Evolutionary conservation across 2,888 invertebrate species (phyloP), one percentile per base, ranked within the genome.

Genomic region (Pyrrhosoma nymphula): DNA sequence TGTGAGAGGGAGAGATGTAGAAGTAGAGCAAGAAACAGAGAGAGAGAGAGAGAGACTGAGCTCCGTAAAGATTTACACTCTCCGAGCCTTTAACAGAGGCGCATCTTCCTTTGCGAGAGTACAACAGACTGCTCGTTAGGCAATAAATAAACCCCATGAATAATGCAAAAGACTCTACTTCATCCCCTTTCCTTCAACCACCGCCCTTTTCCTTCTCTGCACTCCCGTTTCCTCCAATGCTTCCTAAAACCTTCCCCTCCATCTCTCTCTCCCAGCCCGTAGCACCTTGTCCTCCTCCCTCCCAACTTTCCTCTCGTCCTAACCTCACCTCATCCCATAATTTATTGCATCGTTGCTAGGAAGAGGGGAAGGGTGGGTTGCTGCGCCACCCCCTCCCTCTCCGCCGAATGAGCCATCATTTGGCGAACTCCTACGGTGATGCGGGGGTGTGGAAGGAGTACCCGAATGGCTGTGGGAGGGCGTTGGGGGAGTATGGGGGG

Each of bases 131-230:
- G 93, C 93, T 93, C 93, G 93, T 93, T 93, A 93, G 93, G 93
- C 93, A 93, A 93, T 93, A 93, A 93, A 93, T 93, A 93, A 93
- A 93, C 93, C 69, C 93, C 93, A 93, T 93, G 93, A 93, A 93
- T 93, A 93, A 93, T 93, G 93, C 93, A 93, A 69, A 60, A 55
- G 75, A 69, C 47, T 69, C 39, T 47, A 47, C 91, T 69, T 82
- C 82, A 30, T 35, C 4, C 82, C 14, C 30, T 18, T 35, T 82
- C 82, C 82, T 30, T 82, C 82, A 60, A 20, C 60, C 60, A 20
- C 60, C 60, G 3, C 82, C 69, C 35, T 82, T 26, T 82, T 35
- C 35, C 82, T 82, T 60, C 35, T 82, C 82, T 35, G 8, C 26
- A 14, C 35, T 18, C 12, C 82, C 14, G 82, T 35, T 82, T 82